Evolutionary conservation across 2,888 invertebrate species (phyloP), one percentile per base, ranked within the genome.

Genomic region (Hecatera dysodea): DNA sequence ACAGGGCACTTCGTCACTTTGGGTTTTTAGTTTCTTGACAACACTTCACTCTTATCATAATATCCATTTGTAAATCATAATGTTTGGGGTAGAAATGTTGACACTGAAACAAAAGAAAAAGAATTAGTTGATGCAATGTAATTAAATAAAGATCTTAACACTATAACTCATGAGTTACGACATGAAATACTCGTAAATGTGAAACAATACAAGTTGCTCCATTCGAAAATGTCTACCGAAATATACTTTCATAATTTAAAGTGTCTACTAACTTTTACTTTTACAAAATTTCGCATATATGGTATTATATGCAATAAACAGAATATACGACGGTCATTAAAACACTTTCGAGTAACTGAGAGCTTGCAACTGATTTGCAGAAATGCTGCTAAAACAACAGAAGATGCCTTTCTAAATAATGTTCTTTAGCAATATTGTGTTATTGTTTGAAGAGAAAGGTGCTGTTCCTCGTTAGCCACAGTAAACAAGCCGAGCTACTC

Each of bases 11-110:
- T 95, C 93, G 94, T 96, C 96, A 96, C 96, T 96, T 96, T 91
- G 96, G 96, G 88, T 96, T 96, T 94, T 96, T 96, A 95, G 95
- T 96, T 96, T 95, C 95, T 95, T 96, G 96, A 91, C 94, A 96
- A 88, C 96, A 96, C 96, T 96, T 96, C 95, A 96, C 96, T 94
- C 96, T 92, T 94, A 96, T 96, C 95, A 95, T 96, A 96, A 96
- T 96, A 96, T 96, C 96, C 96, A 96, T 96, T 96, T 95, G 96
- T 96, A 96, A 95, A 95, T 96, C 96, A 96, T 96, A 96, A 95
- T 95, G 95, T 93, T 96, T 96, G 93, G 96, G 96, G 89, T 95
- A 95, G 93, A 96, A 95, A 95, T 95, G 95, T 95, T 95, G 95
- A 94, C 95, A 96, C 95, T 95, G 95, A 82, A 96, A 96, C 95